These are phyloP conservation scores for Butastur rufipennis DNA, from an alignment of 2,113 vertebrate species.

Conservation along the genomic window DNA sequence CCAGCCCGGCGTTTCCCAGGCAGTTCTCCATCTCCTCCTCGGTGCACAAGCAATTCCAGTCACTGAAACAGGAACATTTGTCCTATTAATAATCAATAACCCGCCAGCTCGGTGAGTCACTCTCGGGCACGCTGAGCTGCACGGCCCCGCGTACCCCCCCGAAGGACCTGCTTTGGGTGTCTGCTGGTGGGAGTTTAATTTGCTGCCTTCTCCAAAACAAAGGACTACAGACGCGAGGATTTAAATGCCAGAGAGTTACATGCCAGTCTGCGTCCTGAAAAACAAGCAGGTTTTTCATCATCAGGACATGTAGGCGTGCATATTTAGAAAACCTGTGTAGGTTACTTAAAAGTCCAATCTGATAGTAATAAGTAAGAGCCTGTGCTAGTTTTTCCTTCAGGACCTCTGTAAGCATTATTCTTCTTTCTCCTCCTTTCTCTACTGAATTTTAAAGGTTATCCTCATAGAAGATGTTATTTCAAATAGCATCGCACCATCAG, in stretches of 20 bases:
- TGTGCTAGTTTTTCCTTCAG: neutral
- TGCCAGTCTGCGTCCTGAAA: fast-evolving
- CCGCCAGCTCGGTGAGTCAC: neutral
- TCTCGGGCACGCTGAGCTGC: neutral
- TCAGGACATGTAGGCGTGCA: neutral
- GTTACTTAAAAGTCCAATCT: neutral
- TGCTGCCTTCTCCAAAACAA: neutral
- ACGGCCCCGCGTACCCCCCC: neutral
- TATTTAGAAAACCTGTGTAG: neutral
- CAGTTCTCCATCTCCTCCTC: neutral
- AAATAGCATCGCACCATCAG: neutral
- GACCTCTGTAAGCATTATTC: neutral
- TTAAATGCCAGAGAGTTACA: neutral
- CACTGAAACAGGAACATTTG: neutral
- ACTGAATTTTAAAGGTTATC: neutral
- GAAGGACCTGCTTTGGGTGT: neutral
- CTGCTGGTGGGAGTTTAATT: neutral
- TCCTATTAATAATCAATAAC: neutral
- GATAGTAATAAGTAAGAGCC: neutral
- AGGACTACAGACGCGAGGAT: neutral
- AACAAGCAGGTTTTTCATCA: neutral
- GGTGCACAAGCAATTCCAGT: neutral
- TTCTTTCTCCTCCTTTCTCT: neutral
- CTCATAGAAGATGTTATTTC: neutral
- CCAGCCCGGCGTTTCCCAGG: neutral